Evolutionary conservation across 2,113 vertebrate species (phyloP), one percentile per base, ranked within the genome.

Genomic region (Petaurus breviceps): DNA sequence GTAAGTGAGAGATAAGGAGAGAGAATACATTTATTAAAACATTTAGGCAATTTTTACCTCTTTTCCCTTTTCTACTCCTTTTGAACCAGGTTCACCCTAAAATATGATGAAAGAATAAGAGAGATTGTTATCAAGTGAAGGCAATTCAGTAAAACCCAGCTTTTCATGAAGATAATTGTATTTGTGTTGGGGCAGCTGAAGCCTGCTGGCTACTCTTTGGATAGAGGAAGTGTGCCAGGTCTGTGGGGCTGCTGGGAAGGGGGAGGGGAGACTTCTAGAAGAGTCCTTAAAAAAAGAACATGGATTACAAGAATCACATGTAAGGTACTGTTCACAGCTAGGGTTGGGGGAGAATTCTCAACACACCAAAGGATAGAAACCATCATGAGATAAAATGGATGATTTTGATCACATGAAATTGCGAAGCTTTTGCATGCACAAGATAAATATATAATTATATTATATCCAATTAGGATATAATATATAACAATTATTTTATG

Each of bases 11-110:
- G 22, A 77, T n/a, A 77, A 43, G 6, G 19, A n/a, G 5, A 43
- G 37, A 22, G 12, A 77, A 22, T n/a, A 22, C 14, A 43, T 8
- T 84, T 22, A 43, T 84, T 37, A 84, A 84, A 84, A 43, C 16
- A 84, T 43, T 84, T 23, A 43, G 68, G 19, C 9, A 43, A 19
- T 84, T 84, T 84, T 84, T 84, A 84, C 68, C 68, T 84, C 98
- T 97, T 98, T 99, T 91, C 99, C 99, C 92, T 99, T 99, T 51
- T 99, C 98, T 89, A 99, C 99, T 89, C 98, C 99, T 98, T 99
- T 99, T 96, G 96, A 98, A 3, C 99, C 99, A 5, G 99, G 99
- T 89, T 99, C 98, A 50, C 99, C 99, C 99, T 99, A 93, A 97
- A 96, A 97, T 77, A 92, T 98, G 95, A 93, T 94, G 97, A 50